Base-by-base conservation (phyloP, 23 tunicate genomes). In the Phallusia fumigata region DNA sequence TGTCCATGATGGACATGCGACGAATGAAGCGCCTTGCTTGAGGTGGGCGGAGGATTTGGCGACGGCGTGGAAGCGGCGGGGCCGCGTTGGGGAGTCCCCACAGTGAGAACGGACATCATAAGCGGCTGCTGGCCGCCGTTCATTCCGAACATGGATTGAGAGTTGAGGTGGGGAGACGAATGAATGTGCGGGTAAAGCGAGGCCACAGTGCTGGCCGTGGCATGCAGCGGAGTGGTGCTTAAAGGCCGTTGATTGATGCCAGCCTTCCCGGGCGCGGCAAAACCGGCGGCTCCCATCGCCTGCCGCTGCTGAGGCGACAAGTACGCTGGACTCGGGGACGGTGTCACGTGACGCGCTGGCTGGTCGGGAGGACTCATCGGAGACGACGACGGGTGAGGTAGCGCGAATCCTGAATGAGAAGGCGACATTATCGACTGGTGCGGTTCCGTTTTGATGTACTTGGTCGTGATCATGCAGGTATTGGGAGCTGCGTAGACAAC, bases 101-200 rank as follows among this genome's bases (percentile, higher is more conserved):
- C 72, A 0, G 90, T 73, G n/a, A 92, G 65, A 1, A 90, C 91
- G 15, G 97, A 92, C 86, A 92, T 81, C 97, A 92, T 92, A 24
- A 92, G 82, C 74, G 84, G 96, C 51, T 79, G 89, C 36, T 75
- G 75, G 58, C 86, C 81, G 15, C 76, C 33, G 30, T 64, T 65
- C 31, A 72, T 28, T 35, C 84, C 65, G 53, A 79, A 74, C 80
- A 81, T 76, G 72, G 80, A 58, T 33, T 74, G 81, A n/a, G 91
- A 53, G 34, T 32, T 84, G 33, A 83, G 24, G 16, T 87, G 75
- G 0, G 86, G 80, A 30, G 97, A 84, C 15, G 94, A 74, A 45
- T 91, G 96, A 34, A 86, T 86, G 79, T 86, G 90, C 6, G 96
- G 90, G 33, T 90, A 90, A 18, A 90, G 65, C 49, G 84, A 81